Base-by-base conservation (phyloP, 1,140 invertebrate genomes). In the Pseudomyrmex gracilis region DNA sequence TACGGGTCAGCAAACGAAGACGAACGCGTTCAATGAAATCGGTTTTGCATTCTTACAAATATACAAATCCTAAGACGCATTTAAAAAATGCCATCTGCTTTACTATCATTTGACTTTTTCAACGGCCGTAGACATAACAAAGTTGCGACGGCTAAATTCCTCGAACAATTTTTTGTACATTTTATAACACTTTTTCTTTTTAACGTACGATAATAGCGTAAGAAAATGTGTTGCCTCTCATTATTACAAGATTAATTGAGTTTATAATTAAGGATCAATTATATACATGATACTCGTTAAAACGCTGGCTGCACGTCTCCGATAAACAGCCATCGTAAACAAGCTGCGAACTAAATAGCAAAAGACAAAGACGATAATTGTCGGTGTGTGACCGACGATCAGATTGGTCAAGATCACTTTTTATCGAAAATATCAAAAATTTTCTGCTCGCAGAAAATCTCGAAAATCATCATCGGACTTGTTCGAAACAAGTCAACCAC, bases 391-490 rank as follows among this genome's bases (percentile, higher is more conserved):
- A 51, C 49, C 53, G 53, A 43, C 4, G 43, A 80, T 49, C 73
- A 64, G 51, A 85, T 85, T 78, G 47, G 15, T 60, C 22, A 74
- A 82, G 61, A 85, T 61, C 51, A 22, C 15, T 2, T 15, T 57
- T 85, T 60, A 67, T 22, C 34, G 20, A 51, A 34, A 34, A 34
- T 34, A 34, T 34, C n/a, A n/a, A 34, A 34, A 34, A 34, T 34
- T 34, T 34, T 34, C 34, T 34, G 34, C 7, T 64, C 47, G 47
- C n/a, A 49, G 49, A 53, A 82, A 53, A 86, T 82, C 24, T 9
- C 20, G 34, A 34, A 34, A 34, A 12, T 17, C 10, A 15, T 13
- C 47, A 53, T 15, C 45, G 20, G 57, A n/a, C n/a, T 77, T 55
- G 53, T 76, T 53, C 43, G 51, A 53, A 47, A 53, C 66, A 80